These are phyloP conservation scores for Harmothoe impar DNA, from an alignment of 2,888 invertebrate species.

Conservation along the genomic window DNA sequence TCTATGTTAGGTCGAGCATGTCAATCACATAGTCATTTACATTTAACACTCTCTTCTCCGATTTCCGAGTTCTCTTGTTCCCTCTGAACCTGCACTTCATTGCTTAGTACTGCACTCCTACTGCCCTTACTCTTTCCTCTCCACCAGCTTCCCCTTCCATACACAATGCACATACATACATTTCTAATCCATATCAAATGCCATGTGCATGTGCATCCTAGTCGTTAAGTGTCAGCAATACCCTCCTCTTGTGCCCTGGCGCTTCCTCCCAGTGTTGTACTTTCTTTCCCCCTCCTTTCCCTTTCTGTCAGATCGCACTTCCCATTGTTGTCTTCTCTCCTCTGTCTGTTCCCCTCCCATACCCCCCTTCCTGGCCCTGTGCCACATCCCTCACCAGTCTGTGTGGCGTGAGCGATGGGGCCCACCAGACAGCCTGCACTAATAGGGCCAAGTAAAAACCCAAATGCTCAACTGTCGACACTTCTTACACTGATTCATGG, in stretches of 20 bases:
- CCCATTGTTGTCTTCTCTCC: neutral
- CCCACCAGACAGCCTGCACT: neutral
- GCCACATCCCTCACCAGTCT: too few species aligned
- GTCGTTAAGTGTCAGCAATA: too few species aligned
- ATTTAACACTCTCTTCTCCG: neutral
- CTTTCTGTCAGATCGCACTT: neutral
- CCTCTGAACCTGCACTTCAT: neutral
- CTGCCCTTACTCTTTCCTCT: too few species aligned
- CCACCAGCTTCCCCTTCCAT: too few species aligned
- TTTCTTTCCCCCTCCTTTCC: neutral
- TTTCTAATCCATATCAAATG: too few species aligned
- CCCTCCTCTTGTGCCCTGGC: neutral
- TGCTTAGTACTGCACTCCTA: too few species aligned
- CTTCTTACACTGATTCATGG: slow-evolving; percentile 45
- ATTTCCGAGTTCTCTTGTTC: neutral
- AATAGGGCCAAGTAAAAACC: slow-evolving; percentile 55
- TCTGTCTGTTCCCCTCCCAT: neutral
- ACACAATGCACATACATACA: too few species aligned
- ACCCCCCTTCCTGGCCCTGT: neutral
- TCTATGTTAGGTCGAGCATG: too few species aligned
- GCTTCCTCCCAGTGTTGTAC: neutral
- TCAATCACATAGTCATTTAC: neutral
- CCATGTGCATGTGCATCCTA: too few species aligned
- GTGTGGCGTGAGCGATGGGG: slow-evolving; percentile 40
- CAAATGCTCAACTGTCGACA: slow-evolving; percentile 42